Base-by-base conservation (phyloP, 1,140 invertebrate genomes). In the Zaprionus camerounensis region DNA sequence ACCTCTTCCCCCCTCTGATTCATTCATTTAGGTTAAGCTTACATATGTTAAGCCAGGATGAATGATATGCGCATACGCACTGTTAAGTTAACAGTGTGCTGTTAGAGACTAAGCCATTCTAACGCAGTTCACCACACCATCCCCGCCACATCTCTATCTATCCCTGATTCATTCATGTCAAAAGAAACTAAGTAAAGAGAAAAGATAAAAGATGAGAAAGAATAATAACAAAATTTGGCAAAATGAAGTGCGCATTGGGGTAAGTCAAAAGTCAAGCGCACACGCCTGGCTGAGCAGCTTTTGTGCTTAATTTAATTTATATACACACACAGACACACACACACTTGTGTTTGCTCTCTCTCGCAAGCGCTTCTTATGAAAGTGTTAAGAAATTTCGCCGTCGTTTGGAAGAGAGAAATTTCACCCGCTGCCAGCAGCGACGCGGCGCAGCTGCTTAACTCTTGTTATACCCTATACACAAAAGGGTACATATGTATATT, bases 351-450 rank as follows among this genome's bases (percentile, higher is more conserved):
- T 58, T 59, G 28, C 61, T 57, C 51, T 61, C 11, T 34, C 9
- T 7, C 24, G 31, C 51, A 17, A 15, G 31, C 59, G 44, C 55
- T 86, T 86, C 83, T 88, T 88, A 83, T 78, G 80, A 86, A 86
- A 86, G 83, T 87, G 81, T 87, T 83, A 67, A 88, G 81, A 83
- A 87, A 86, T 88, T 86, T 86, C 83, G 80, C 82, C 65, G 65
- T 17, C 55, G 59, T 62, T 78, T 76, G 55, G 63, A 75, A 34
- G 13, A 58, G n/a, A 77, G 65, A 83, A 88, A 88, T 87, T 87
- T 87, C 84, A 86, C 84, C 76, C 82, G 84, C 75, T n/a, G 62
- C 51, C 31, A 13, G 53, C 61, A 57, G 53, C 57, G 9, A 11
- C n/a, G 20, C 20, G 7, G 3, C 46, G 20, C n/a, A 7, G 46